Base-by-base conservation (phyloP, 92 coral and sea anemone genomes). In the Anthopleura xanthogrammica region DNA sequence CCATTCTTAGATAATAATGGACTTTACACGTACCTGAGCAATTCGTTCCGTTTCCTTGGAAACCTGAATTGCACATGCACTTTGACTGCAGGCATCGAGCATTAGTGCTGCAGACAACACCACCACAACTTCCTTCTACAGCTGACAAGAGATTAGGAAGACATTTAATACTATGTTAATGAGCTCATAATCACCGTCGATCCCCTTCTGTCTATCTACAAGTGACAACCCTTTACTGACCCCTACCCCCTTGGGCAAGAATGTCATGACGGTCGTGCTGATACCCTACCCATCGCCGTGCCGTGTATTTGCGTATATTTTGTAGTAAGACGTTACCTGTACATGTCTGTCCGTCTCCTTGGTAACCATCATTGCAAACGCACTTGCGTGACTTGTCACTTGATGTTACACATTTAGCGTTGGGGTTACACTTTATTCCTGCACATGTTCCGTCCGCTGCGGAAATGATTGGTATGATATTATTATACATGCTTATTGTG, bases 61-160 rank as follows among this genome's bases (percentile, higher is more conserved):
- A 95, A 68, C 98, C 98, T 29, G 82, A 62, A 41, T 86, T 85
- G 55, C 98, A 95, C 23, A 66, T 66, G 82, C 98, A 95, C 75
- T 55, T 84, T 77, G 85, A 85, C 77, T 39, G 84, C 65, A 89
- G 65, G 60, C 98, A 95, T 56, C 77, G 90, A 54, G 98, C 98
- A 50, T 85, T 86, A 12, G 91, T 72, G 79, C 90, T 90, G 48
- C 98, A 95, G 58, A 72, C 60, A 62, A 75, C 73, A 7, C 88
- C 88, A 54, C 83, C 91, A 73, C 98, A 95, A 12, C 19, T 43
- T 23, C 81, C 54, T 3, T 54, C 86, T 12, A 65, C 78, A 46
- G 66, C 76, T 52, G 77, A 22, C 14, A 52, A 52, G 41, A 48
- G 8, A 76, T 20, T 39, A 23, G 41, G 10, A 42, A 71, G 60